Percentiles rank a stretch among this genome's conserved stretches.
phyloP scores from a whole-genome alignment of 53 echinoderm and acorn worm genomes.

The Temnopleurus reevesii region DNA sequence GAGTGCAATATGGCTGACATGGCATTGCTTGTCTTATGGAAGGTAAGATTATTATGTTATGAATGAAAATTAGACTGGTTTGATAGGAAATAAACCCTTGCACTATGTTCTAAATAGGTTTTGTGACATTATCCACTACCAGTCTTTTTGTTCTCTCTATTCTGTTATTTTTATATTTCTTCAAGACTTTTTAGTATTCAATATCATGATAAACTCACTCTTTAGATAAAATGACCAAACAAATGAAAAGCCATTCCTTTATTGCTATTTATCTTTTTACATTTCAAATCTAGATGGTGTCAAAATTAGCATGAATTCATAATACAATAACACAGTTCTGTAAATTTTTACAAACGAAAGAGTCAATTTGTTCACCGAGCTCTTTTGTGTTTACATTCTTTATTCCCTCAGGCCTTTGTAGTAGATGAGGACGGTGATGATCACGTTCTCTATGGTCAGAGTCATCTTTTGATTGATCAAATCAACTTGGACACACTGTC shows the following conservation, averaged over 20 bases:
- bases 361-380: not conserved
- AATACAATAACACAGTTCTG: too few species aligned
- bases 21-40: slow-evolving; percentile 86
- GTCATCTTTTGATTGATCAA: slow-evolving; percentile 74
- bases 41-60: slow-evolving; percentile 56
- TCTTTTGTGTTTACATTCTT: not conserved
- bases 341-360: not conserved
- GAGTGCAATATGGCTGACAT: slow-evolving; percentile 68
- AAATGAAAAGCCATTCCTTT: not conserved
- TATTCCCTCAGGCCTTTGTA: slow-evolving; percentile 81
- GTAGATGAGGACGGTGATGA: slow-evolving; percentile 86
- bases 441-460: slow-evolving; percentile 84
- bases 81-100: too few species aligned
- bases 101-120: too few species aligned
- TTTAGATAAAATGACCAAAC: not conserved
- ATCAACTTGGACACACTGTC: slow-evolving; percentile 74
- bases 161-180: too few species aligned
- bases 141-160: too few species aligned
- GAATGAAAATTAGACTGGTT: not conserved
- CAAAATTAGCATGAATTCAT: too few species aligned
- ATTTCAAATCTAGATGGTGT: too few species aligned
- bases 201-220: too few species aligned
- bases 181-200: too few species aligned
- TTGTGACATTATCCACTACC: too few species aligned
- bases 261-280: too few species aligned